phyloP scores from a whole-genome alignment of 2,888 invertebrate species.

The Elmis aenea region DNA sequence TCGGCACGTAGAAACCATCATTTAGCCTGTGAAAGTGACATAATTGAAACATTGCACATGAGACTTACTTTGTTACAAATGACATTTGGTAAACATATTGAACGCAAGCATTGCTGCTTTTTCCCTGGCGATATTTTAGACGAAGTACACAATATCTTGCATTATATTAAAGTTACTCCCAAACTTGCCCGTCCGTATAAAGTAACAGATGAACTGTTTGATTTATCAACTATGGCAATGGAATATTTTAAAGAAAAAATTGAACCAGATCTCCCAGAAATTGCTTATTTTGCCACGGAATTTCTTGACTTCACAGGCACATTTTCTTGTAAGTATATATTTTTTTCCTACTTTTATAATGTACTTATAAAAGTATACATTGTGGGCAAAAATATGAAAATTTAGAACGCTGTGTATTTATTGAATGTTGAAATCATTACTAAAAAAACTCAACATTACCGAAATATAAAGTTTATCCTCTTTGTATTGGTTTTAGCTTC shows the following conservation, averaged over 20 bases:
- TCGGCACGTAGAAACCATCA: constrained; percentile 88
- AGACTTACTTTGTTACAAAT: constrained; percentile 84
- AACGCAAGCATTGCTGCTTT: constrained; percentile 88
- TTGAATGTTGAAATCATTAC: too few species aligned
- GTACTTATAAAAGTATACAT: too few species aligned
- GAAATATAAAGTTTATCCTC: too few species aligned
- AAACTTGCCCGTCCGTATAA: constrained; percentile 84
- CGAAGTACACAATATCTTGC: constrained; percentile 82
- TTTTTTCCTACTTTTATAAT: too few species aligned
- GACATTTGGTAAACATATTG: constrained; percentile 93
- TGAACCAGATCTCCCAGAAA: constrained; percentile 83
- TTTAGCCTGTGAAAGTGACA: constrained; percentile 86
- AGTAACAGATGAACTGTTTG: constrained; percentile 90
- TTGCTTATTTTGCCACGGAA: constrained; percentile 81
- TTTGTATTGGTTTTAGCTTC: constrained; percentile 53
- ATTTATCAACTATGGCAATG: constrained; percentile 96
- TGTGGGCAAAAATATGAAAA: too few species aligned
- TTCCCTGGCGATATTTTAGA: constrained; percentile 93
- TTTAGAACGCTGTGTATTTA: too few species aligned
- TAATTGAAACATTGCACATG: constrained; percentile 90
- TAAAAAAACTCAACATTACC: too few species aligned
- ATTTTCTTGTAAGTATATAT: constrained; percentile 57
- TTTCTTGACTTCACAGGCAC: constrained; percentile 72
- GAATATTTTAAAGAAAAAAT: constrained; percentile 94
- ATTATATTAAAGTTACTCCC: constrained; percentile 76